phyloP scores from a whole-genome alignment of 2,797 vertebrate species.

The Trachops cirrhosus region DNA sequence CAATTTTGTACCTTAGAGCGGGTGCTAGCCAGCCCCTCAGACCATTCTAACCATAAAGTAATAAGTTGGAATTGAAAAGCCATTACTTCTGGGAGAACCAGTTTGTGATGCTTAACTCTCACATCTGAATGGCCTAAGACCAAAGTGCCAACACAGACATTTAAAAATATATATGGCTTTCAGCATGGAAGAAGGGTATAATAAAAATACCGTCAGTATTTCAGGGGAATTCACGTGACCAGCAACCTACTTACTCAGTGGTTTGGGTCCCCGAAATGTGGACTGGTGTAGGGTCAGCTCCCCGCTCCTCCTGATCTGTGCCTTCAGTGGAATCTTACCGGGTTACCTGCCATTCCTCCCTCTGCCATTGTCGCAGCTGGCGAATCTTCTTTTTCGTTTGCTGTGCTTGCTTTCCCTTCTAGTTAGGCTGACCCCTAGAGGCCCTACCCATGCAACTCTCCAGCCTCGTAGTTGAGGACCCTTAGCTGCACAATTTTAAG shows the following conservation, averaged over 20 bases:
- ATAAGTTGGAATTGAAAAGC: not conserved
- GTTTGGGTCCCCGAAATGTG: not conserved
- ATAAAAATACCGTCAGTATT: not conserved
- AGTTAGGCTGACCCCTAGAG: conserved; percentile 27
- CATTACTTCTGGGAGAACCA: not conserved
- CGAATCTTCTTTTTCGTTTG: not conserved
- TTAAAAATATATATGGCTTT: not conserved
- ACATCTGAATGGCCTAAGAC: not conserved
- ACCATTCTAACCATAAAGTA: not conserved
- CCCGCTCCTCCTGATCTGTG: not conserved
- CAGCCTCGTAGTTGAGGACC: not conserved
- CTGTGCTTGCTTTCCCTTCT: not conserved
- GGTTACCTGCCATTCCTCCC: not conserved
- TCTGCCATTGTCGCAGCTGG: not conserved
- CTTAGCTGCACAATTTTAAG: not conserved
- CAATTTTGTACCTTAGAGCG: not conserved
- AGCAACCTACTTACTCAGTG: not conserved
- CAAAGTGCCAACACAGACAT: not conserved
- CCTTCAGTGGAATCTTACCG: not conserved
- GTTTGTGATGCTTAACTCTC: not conserved
- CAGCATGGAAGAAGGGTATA: no score
- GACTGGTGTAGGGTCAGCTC: not conserved
- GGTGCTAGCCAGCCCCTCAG: not conserved
- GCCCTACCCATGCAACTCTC: not conserved
- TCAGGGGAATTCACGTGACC: not conserved